Conservation (phyloP, 2,113 vertebrate species). For the Corythornis vintsioides region DNA sequence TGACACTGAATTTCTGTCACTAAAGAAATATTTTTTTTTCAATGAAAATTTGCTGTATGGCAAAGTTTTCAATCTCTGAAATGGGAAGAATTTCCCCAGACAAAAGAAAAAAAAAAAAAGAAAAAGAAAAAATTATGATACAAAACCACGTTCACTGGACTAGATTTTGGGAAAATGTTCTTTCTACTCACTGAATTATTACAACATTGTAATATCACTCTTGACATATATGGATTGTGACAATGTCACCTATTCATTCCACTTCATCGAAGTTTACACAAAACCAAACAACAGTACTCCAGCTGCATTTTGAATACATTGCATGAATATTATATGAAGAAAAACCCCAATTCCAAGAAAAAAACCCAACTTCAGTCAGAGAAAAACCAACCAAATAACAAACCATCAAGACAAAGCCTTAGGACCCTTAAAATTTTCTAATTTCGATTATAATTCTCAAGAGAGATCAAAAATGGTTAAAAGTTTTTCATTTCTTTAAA, state of each 20-base stretch:
- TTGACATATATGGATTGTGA: not conserved
- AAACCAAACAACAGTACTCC: not conserved
- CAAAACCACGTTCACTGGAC: not conserved
- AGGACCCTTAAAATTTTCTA: not conserved
- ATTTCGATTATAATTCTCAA: not conserved
- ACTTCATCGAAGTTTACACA: not conserved
- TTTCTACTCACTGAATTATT: not conserved
- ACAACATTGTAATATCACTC: not conserved
- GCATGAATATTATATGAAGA: not conserved
- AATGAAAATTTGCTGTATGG: not conserved
- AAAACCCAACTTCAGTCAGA: not conserved
- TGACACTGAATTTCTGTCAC: not conserved
- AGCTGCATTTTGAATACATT: not conserved
- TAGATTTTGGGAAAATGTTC: not conserved
- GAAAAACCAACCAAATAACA: not conserved
- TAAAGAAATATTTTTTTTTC: not conserved
- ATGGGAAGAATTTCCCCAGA: too few relatives aligned
- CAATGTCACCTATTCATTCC: not conserved
- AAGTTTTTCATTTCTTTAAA: not conserved
- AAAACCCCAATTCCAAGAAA: not conserved
- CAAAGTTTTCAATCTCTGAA: not conserved
- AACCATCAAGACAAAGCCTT: not conserved
- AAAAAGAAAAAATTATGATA: not conserved
- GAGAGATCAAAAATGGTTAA: not conserved
- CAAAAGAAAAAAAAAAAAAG: not conserved